Evolutionary conservation across 1,140 invertebrate species (phyloP).

Genomic region (Hycleus cichorii): DNA sequence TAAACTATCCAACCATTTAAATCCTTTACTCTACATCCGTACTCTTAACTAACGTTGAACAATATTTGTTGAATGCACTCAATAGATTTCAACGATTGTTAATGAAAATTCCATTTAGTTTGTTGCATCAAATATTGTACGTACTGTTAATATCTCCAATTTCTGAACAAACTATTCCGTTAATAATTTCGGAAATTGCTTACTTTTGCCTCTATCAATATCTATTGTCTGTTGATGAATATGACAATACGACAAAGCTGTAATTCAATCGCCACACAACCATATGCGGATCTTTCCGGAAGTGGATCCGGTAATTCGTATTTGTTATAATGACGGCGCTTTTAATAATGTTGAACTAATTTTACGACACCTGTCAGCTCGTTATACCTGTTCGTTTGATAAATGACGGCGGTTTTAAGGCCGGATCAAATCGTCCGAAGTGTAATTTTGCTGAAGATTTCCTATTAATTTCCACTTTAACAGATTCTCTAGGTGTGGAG

Average conservation of each 20-base stretch:
- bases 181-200: too few relatives aligned
- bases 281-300: slow-evolving; percentile 15
- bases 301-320: slow-evolving; percentile 17
- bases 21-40: slow-evolving; percentile 7
- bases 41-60: slow-evolving; percentile 7
- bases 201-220: too few relatives aligned
- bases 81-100: slow-evolving; percentile 9
- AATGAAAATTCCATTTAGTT: too few relatives aligned
- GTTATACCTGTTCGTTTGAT: slow-evolving; percentile 1
- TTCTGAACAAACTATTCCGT: too few relatives aligned
- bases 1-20: slow-evolving; percentile 2
- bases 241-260: too few relatives aligned
- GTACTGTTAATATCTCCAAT: too few relatives aligned
- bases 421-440: too few relatives aligned
- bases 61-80: slow-evolving; percentile 8
- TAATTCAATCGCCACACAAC: slow-evolving; percentile 10
- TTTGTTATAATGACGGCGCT: slow-evolving; percentile 16
- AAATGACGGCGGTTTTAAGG: not conserved
- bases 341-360: slow-evolving; percentile 10
- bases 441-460: too few relatives aligned
- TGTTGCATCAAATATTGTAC: too few relatives aligned
- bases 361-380: slow-evolving; percentile 16
- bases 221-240: too few relatives aligned
- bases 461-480: too few relatives aligned
- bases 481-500: too few relatives aligned